Evolutionary conservation across 2,797 vertebrate species (phyloP).

Genomic region (Paratrypauchen microcephalus): DNA sequence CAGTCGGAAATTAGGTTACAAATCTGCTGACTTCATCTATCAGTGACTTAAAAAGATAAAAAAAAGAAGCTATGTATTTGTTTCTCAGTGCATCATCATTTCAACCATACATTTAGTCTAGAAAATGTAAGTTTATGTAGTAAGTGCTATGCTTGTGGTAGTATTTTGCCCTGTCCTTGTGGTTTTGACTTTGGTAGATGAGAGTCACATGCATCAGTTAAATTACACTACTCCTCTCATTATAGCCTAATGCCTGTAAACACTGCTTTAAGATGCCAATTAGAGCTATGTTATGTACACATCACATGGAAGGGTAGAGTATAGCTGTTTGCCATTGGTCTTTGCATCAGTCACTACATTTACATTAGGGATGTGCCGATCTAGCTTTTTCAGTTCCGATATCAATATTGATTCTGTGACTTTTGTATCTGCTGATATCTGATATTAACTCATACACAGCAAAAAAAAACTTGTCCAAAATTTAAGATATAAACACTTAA

Average conservation of each 20-base stretch:
- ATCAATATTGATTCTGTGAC: too few relatives aligned
- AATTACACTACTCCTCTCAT: not conserved
- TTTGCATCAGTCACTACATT: too few relatives aligned
- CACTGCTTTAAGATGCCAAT: not conserved
- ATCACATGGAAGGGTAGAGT: not conserved
- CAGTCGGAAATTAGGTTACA: not conserved
- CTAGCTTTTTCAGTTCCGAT: too few relatives aligned
- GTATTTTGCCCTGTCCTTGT: not conserved
- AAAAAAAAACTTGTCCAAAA: too few relatives aligned
- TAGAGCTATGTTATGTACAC: not conserved
- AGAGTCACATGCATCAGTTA: not conserved
- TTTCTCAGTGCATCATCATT: not conserved
- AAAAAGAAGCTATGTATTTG: not conserved
- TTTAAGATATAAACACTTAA: too few relatives aligned
- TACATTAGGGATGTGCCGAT: too few relatives aligned
- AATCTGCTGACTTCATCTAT: not conserved
- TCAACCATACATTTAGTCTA: not conserved
- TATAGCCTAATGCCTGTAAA: not conserved
- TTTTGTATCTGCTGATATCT: too few relatives aligned
- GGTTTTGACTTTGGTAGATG: not conserved
- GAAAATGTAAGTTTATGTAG: not conserved
- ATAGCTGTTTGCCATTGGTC: too few relatives aligned
- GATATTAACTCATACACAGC: too few relatives aligned
- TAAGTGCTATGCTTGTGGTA: not conserved
- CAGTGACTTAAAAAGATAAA: not conserved